Base-by-base conservation (phyloP, 1,140 invertebrate genomes). In the Microvelia longipes region DNA sequence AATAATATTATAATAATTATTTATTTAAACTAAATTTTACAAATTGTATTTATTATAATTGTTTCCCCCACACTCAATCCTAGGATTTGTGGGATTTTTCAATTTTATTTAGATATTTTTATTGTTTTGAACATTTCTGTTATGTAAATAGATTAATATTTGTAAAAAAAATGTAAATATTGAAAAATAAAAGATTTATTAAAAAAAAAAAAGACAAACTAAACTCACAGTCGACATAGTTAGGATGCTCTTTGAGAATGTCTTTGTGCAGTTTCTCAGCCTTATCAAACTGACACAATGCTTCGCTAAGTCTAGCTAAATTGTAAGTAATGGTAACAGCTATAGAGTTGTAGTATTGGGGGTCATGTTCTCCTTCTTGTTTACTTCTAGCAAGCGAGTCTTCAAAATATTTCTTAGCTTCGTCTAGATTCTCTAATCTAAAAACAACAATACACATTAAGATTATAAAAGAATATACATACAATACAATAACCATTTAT, bases 241-340 rank as follows among this genome's bases (percentile, higher is more conserved):
- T 99, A 2, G 96, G 96, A 88, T 98, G 94, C 74, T 98, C 92
- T 75, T 92, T 92, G 1, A 98, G 82, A 75, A 99, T 98, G 75
- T 94, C 92, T 79, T 98, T 98, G 78, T 99, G 99, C 0, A 97
- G 80, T 80, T 92, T 93, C 79, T 98, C 95, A n/a, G 97, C 95
- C 75, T 93, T 91, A 77, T 98, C 94, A 78, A 92, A 96, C 63
- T 91, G 84, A 78, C 93, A 95, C 15, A 94, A 84, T 0, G 94
- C 91, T 83, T 99, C 98, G 75, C 93, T 92, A 0, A 98, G 81
- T 11, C 96, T 81, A 0, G 93, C 97, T 69, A 98, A 81, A 83
- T 99, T 99, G 78, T 99, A 99, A 1, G 90, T 94, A 24, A 94
- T 96, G 0, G 95, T 98, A 0, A 99, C 94, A 1, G 93, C 90